Evolutionary conservation across 2,113 vertebrate genomes (phyloP).

Genomic region (Microcebus ravelobensis): DNA sequence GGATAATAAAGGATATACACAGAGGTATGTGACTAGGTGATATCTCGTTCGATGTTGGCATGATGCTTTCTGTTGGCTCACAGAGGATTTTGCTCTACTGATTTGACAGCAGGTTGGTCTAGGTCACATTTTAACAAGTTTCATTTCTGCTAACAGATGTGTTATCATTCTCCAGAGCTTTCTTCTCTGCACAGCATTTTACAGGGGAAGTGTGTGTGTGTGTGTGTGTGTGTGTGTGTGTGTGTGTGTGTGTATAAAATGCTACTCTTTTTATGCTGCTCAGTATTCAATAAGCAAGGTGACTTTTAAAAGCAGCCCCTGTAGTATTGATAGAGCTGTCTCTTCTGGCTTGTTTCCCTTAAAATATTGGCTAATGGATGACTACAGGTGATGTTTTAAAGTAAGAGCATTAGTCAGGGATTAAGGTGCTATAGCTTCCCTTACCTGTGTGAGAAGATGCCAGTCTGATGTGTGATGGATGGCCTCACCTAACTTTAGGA

Average conservation of each 20-base stretch:
- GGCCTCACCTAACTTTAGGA: background rate
- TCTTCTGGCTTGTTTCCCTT: slow-evolving; percentile 27
- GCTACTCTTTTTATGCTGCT: slow-evolving; percentile 31
- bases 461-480: slow-evolving; percentile 18
- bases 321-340: slow-evolving; percentile 45
- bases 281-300: slow-evolving; percentile 42
- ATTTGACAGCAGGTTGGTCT: slow-evolving; percentile 49
- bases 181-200: slow-evolving; percentile 56
- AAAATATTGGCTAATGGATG: slow-evolving; percentile 49
- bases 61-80: slow-evolving; percentile 22
- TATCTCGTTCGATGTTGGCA: rapidly evolving
- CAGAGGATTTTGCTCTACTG: slow-evolving; percentile 30
- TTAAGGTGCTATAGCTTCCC: background rate
- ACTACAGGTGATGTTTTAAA: slow-evolving; percentile 50
- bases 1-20: background rate
- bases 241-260: slow-evolving; percentile 8
- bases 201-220: background rate
- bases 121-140: slow-evolving; percentile 71
- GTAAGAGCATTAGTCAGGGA: slow-evolving; percentile 14
- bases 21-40: background rate
- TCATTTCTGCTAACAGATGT: slow-evolving; percentile 49
- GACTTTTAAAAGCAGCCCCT: slow-evolving; percentile 55
- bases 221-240: background rate
- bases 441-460: background rate
- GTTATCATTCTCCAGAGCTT: slow-evolving; percentile 63